Evolutionary conservation across 2,797 vertebrate species (phyloP), one percentile per base, ranked within the genome.

Genomic region (Catostomus latipinnis): DNA sequence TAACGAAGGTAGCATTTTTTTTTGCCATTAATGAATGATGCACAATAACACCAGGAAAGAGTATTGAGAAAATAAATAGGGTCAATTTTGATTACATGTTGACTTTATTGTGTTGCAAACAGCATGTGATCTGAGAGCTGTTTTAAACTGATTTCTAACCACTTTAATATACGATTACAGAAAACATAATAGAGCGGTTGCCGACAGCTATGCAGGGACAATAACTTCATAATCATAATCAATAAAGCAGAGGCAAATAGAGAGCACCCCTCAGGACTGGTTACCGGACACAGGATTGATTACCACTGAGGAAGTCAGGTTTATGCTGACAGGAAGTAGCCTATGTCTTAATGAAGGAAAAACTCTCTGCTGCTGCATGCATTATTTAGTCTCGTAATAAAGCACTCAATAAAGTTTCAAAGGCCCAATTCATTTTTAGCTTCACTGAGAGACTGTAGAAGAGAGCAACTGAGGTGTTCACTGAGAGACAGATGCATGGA

Each of bases 171-270:
- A 57, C 50, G 34, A 54, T 81, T 67, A 52, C 49, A 16, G 45
- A 72, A 73, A 62, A 72, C 46, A 56, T 61, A 70, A 79, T 8
- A 66, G 63, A 81, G 73, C 1, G 49, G 48, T 57, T 50, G 65
- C 76, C 0, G 8, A 78, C 76, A 66, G 74, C 63, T 78, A 80
- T 53, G 34, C 14, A 48, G 74, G 67, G 78, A 81, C 49, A 61
- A 48, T 75, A 74, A 68, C 74, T 76, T 81, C 81, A 83, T 86
- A 81, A 86, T 74, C 78, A 82, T 82, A 86, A 86, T 86, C 85
- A 84, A 86, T 86, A 83, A 74, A 76, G 78, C 74, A 48, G 68
- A 86, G 85, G 78, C 71, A 83, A 82, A 86, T 81, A 83, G 75
- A 81, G 68, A 75, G 72, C 78, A 52, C 74, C 76, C 81, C 85